Evolutionary conservation across 2,888 invertebrate species (phyloP).

Genomic region (Hemaris fuciformis): DNA sequence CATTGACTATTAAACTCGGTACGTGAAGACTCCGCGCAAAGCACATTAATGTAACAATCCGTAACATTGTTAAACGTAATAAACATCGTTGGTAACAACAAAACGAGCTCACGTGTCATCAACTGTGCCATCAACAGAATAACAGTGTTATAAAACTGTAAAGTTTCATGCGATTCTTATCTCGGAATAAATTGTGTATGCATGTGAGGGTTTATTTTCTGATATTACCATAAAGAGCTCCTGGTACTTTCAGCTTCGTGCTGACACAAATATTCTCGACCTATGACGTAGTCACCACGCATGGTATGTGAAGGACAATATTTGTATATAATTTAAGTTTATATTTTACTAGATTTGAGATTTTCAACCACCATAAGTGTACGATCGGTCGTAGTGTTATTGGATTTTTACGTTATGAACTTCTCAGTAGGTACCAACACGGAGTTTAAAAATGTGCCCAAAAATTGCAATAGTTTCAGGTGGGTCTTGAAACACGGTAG

Average conservation of each 20-base stretch:
- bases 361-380: too few relatives aligned
- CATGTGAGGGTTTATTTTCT: conserved; percentile 3
- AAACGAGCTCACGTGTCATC: conserved; percentile 6
- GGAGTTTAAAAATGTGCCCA: too few relatives aligned
- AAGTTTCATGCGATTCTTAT: conserved; percentile 9
- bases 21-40: not conserved
- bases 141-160: conserved; percentile 9
- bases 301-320: not conserved
- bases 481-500: too few relatives aligned
- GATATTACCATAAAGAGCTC: conserved; percentile 8
- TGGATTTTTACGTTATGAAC: too few relatives aligned
- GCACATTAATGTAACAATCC: conserved; percentile 4
- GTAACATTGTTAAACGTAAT: conserved; percentile 7
- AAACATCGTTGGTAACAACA: conserved; percentile 2
- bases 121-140: conserved; percentile 5
- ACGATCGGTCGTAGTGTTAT: too few relatives aligned
- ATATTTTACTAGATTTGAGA: too few relatives aligned
- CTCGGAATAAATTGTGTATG: conserved; percentile 1
- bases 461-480: too few relatives aligned
- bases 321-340: not conserved
- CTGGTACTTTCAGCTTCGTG: not conserved
- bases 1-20: too few relatives aligned
- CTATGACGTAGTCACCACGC: not conserved
- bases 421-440: too few relatives aligned
- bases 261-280: not conserved